Evolutionary conservation across 2,113 vertebrate genomes (phyloP), one percentile per base, ranked within the genome.

Genomic region (Tricholaema leucomelas): DNA sequence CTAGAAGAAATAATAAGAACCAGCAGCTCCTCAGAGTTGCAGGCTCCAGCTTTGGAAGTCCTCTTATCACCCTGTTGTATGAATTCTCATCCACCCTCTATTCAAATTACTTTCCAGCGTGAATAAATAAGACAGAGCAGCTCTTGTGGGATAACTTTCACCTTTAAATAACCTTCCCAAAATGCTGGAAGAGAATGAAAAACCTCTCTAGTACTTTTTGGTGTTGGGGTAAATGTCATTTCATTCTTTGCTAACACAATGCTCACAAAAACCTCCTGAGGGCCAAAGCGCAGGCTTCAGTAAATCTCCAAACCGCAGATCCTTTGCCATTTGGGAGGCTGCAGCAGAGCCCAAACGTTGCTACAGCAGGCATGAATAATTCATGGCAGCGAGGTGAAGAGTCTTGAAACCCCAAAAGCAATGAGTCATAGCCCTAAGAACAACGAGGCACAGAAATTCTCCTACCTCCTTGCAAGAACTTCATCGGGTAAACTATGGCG

Each of bases 401-500:
- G 59, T 61, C 78, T 24, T 28, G 59, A 70, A 94, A 76, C 33
- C 19, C 67, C 67, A 75, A 87, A 56, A 59, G n/a, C 5, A 46
- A 23, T 12, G 20, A 66, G 23, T 11, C 66, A 35, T 63, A 66
- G 20, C 92, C 7, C 13, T 3, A 79, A 31, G 13, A 67, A 42
- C 19, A 86, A 17, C 18, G 58, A 79, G 31, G 38, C 31, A 36
- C 8, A 8, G 17, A 79, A 87, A 67, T 70, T 74, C 28, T 88
- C 96, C 95, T 94, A 98, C 98, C 97, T 97, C 97, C 97, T 96
- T 98, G 97, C 71, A 97, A 93, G 95, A 98, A 97, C 90, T 97
- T 98, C 97, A 98, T 98, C 42, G 98, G 98, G 81, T 98, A 93
- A 42, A 98, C 97, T 13, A 98, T 98, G 95, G 98, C 98, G 2